Conservation (phyloP, 2,797 vertebrate genomes). For the Centroberyx gerrardi region DNA sequence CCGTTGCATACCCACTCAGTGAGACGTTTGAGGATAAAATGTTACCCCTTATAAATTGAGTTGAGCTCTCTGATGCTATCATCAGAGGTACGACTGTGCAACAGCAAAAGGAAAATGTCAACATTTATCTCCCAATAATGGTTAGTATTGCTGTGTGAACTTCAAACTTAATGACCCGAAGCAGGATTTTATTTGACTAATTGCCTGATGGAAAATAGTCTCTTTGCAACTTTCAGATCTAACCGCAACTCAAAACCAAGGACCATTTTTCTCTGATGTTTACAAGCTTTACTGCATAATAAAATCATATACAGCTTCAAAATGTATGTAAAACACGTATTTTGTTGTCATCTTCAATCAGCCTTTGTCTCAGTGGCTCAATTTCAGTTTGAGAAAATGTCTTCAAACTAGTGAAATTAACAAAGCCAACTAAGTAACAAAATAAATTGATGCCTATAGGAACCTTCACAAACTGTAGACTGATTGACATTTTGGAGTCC, state of each 20-base stretch:
- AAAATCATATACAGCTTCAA: not conserved
- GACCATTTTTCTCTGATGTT: too few relatives aligned
- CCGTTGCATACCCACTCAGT: slow-evolving; percentile 59
- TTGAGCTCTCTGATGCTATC: slow-evolving; percentile 56
- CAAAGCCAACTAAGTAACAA: not conserved
- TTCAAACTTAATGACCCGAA: slow-evolving; percentile 49
- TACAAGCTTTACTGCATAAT: too few relatives aligned
- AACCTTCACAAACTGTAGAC: slow-evolving; percentile 49
- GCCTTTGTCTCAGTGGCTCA: too few relatives aligned
- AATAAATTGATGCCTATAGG: slow-evolving; percentile 45
- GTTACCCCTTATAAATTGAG: slow-evolving; percentile 67
- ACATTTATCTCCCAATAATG: slow-evolving; percentile 59
- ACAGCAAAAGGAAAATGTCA: slow-evolving; percentile 67
- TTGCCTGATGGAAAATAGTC: slow-evolving; percentile 34
- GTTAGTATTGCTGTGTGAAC: slow-evolving; percentile 27
- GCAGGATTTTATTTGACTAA: slow-evolving; percentile 53
- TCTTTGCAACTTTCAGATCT: not conserved
- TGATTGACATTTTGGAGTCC: slow-evolving; percentile 71
- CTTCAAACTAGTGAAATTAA: too few relatives aligned
- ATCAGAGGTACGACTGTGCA: slow-evolving; percentile 51
- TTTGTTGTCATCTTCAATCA: not conserved
- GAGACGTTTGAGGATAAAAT: slow-evolving; percentile 74
- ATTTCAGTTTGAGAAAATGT: too few relatives aligned
- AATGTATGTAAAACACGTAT: not conserved
- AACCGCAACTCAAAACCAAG: not conserved